Conservation (phyloP, 2,797 vertebrate genomes). For the Sebastes itinus region DNA sequence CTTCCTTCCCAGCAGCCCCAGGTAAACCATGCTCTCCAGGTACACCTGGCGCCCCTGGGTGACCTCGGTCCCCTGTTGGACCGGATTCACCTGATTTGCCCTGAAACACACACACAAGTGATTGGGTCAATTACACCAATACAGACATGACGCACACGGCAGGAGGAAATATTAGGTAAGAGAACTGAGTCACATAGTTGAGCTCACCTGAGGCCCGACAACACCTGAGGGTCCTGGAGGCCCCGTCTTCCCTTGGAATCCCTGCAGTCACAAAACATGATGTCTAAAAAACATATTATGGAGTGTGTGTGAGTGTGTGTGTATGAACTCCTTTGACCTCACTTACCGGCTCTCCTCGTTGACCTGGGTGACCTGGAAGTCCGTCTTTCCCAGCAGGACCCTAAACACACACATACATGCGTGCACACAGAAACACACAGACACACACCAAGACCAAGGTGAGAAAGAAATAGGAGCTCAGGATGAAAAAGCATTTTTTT, state of each 20-base stretch:
- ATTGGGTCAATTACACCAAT: neutral
- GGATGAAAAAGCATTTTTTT: neutral
- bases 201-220: slow-evolving; percentile 95
- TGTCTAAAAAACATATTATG: neutral
- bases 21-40: slow-evolving; percentile 96
- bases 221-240: slow-evolving; percentile 94
- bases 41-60: slow-evolving; percentile 92
- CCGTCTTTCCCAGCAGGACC: slow-evolving; percentile 88
- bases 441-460: neutral
- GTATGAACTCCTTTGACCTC: neutral
- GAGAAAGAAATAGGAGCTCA: neutral
- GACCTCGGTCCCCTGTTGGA: slow-evolving; percentile 93
- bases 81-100: slow-evolving; percentile 95
- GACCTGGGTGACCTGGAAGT: slow-evolving; percentile 95
- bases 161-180: neutral
- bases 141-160: neutral
- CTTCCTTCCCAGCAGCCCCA: slow-evolving; percentile 94
- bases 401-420: slow-evolving; percentile 47
- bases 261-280: slow-evolving; percentile 79
- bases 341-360: slow-evolving; percentile 97
- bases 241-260: slow-evolving; percentile 98
- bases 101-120: slow-evolving; percentile 68
- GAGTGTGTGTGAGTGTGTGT: neutral
- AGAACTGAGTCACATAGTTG: neutral
- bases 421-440: neutral